A percentile compares a stretch with the other conserved stretches of the same genome.
These are phyloP conservation scores for Chaetoderma sp. DNA, from an alignment of 2,888 invertebrate species.

Conservation along the genomic window DNA sequence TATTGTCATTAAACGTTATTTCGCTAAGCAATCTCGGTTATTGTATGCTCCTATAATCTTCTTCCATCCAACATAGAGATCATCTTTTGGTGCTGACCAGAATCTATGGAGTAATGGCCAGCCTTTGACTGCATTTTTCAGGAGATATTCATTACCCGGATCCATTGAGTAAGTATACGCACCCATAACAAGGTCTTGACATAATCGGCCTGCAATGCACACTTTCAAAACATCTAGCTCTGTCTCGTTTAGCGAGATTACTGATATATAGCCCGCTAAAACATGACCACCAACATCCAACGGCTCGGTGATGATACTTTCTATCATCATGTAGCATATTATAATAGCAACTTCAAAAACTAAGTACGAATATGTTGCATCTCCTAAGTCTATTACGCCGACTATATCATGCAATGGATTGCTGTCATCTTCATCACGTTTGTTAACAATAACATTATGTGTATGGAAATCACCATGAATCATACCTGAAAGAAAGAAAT, in stretches of 20 bases:
- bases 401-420: conserved; percentile 76
- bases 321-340: conserved; percentile 84
- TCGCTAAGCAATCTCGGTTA: no score
- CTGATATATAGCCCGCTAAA: conserved; percentile 81
- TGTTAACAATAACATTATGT: conserved; percentile 81
- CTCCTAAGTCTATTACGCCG: conserved; percentile 89
- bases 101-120: conserved; percentile 56
- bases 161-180: conserved; percentile 81
- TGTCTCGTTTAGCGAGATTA: conserved; percentile 74
- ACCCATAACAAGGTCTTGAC: conserved; percentile 87
- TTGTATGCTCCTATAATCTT: conserved; percentile 21
- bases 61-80: conserved; percentile 34
- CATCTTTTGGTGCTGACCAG: conserved; percentile 44
- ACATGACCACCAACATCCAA: conserved; percentile 72
- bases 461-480: conserved; percentile 95
- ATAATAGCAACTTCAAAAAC: conserved; percentile 87
- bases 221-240: conserved; percentile 79
- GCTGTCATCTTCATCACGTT: conserved; percentile 63
- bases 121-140: conserved; percentile 73
- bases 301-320: conserved; percentile 73
- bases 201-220: conserved; percentile 82
- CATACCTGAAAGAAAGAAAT: conserved; percentile 69
- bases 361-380: conserved; percentile 78
- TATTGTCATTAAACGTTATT: no score
- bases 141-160: conserved; percentile 83